These are phyloP conservation scores for Nomia melanderi DNA, from an alignment of 1,140 invertebrate species.

Conservation along the genomic window DNA sequence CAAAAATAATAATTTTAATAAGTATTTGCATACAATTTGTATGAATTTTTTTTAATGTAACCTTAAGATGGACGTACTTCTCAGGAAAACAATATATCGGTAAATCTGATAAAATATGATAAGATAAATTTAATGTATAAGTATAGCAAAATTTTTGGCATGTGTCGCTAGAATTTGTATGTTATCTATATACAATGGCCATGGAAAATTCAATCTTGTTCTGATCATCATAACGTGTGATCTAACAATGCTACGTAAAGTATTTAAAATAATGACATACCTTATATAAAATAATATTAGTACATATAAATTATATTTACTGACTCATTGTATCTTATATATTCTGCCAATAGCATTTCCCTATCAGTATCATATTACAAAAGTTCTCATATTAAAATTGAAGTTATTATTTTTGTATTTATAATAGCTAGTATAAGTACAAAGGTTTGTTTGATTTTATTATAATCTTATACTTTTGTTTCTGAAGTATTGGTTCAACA, in stretches of 20 bases:
- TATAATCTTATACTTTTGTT: too few species aligned
- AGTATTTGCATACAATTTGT: too few species aligned
- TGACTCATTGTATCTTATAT: not conserved
- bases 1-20: too few species aligned
- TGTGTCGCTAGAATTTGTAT: not conserved
- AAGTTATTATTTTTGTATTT: too few species aligned
- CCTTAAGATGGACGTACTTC: too few species aligned
- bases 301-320: not conserved
- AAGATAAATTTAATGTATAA: constrained; percentile 30
- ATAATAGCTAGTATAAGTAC: too few species aligned
- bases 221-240: not conserved
- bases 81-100: not conserved
- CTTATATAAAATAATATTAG: not conserved
- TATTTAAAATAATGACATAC: not conserved
- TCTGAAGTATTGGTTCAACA: too few species aligned
- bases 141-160: constrained; percentile 30
- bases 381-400: too few species aligned
- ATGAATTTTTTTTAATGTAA: too few species aligned
- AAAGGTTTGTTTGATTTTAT: too few species aligned
- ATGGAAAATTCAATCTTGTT: not conserved
- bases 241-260: not conserved
- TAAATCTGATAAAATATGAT: constrained; percentile 30
- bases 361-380: too few species aligned
- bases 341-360: too few species aligned
- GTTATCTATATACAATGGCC: not conserved